Base-by-base conservation (phyloP, 2,797 vertebrate species). In the Alcedo atthis region DNA sequence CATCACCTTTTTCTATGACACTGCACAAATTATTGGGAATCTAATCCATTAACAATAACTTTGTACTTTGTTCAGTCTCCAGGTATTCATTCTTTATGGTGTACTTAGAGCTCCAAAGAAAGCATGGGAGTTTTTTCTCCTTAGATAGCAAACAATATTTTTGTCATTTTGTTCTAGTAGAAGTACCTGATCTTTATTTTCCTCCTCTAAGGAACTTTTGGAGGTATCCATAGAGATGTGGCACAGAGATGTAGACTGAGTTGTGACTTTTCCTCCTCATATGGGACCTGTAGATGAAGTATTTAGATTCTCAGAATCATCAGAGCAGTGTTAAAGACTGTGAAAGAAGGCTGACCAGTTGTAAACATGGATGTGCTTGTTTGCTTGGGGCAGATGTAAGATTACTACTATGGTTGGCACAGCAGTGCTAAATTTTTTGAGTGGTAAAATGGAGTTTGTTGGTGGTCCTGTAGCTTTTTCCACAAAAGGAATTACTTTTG, bases 391-490 rank as follows among this genome's bases (percentile, higher is more conserved):
- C 83, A 93, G 37, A 68, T 86, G 49, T 30, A 37, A 37, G 35
- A 37, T 37, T 37, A 88, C 35, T 78, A 69, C 80, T 80, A 30
- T 74, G 57, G 37, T 13, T 88, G 54, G 64, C 83, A 91, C 11
- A 81, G 25, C 18, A 57, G 37, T 46, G 15, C 17, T 64, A 33
- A 21, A n/a, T 89, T 46, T 92, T 93, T 81, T 92, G 18, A 81
- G 21, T 40, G 71, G 42, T 71, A 82, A 76, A 91, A 91, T 17
- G 79, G 28, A 77, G n/a, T 83, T 92, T 64, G 40, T 33, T 91
- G 83, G 93, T 94, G 83, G 71, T 93, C 85, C 63, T 61, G 30
- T 53, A 74, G 57, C 13, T 88, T 85, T 77, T 93, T 86, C 75
- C 61, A 77, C 91, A 88, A 89, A 92, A 82, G 48, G 80, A 84